A percentile compares a stretch with the other conserved stretches of the same genome.
phyloP scores from a whole-genome alignment of 2,797 vertebrate species.

The Arrhamphus sclerolepis region DNA sequence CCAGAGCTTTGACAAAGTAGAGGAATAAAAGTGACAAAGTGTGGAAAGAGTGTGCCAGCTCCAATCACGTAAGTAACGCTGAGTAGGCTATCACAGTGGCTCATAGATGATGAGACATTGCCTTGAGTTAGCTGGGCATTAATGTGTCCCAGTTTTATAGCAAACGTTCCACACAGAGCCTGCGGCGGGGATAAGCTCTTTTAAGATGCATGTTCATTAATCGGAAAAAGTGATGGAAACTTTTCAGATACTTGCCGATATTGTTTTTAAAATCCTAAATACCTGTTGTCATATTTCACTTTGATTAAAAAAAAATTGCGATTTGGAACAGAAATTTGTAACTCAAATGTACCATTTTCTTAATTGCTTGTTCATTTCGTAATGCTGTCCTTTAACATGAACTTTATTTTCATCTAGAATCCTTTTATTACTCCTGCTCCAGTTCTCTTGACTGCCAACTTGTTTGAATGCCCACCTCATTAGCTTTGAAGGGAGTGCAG shows the following conservation, averaged over 20 bases:
- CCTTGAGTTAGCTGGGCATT: conserved; percentile 28
- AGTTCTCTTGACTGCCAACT: conserved; percentile 24
- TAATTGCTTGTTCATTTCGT: background rate
- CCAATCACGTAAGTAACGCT: conserved; percentile 39
- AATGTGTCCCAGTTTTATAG: conserved; percentile 45
- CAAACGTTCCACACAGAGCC: conserved; percentile 24
- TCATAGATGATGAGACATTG: conserved; percentile 41
- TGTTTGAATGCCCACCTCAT: conserved; percentile 40
- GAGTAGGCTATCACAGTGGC: conserved; percentile 49
- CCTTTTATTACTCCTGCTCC: conserved; percentile 2
- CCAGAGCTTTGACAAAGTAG: conserved; percentile 18
- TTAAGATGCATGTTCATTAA: background rate
- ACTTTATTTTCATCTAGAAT: background rate
- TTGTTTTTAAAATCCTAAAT: background rate
- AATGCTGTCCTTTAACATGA: background rate
- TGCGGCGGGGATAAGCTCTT: background rate
- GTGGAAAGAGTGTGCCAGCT: conserved; percentile 32
- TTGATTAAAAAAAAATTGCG: background rate
- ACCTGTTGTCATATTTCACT: background rate
- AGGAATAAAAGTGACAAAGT: conserved; percentile 30
- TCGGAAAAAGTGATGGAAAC: background rate
- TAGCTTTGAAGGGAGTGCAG: conserved; percentile 36
- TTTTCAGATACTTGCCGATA: background rate
- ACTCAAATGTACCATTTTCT: background rate
- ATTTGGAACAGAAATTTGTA: background rate